These are phyloP conservation scores for Hydrocynus forskahlii DNA, from an alignment of 2,797 vertebrate species.

Conservation along the genomic window DNA sequence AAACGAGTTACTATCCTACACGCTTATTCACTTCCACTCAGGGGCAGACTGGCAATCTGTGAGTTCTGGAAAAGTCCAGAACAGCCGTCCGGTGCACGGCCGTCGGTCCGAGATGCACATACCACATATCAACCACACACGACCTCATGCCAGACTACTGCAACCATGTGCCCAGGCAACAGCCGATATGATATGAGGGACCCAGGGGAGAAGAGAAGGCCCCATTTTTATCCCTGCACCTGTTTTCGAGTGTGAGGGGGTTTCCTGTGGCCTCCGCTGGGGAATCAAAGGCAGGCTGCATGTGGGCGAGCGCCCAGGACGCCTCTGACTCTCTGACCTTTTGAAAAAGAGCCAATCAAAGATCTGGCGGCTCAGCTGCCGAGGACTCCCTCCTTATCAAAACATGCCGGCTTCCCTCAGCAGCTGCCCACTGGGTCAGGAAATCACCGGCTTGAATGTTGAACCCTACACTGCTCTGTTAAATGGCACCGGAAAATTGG, in stretches of 20 bases:
- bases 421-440: slow-evolving; percentile 4
- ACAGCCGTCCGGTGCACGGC: no score
- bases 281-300: slow-evolving; percentile 46
- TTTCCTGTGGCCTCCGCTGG: slow-evolving; percentile 56
- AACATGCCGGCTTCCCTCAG: slow-evolving; percentile 28
- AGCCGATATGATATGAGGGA: slow-evolving; percentile 28
- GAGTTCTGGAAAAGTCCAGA: no score
- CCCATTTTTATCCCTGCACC: slow-evolving; percentile 59
- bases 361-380: slow-evolving; percentile 24
- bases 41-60: no score
- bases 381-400: slow-evolving; percentile 44
- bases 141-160: no score
- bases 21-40: no score
- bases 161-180: slow-evolving; percentile 14
- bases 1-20: no score
- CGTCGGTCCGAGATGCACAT: no score
- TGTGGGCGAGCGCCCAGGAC: slow-evolving; percentile 33
- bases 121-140: no score
- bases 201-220: slow-evolving; percentile 51
- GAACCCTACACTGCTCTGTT: no score
- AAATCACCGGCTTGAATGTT: neutral
- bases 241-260: slow-evolving; percentile 45
- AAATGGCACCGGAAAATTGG: no score
- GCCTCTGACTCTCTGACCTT: slow-evolving; percentile 52
- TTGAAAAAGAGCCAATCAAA: slow-evolving; percentile 46